Evolutionary conservation across 2,113 vertebrate species (phyloP).

Genomic region (Eretmochelys imbricata): DNA sequence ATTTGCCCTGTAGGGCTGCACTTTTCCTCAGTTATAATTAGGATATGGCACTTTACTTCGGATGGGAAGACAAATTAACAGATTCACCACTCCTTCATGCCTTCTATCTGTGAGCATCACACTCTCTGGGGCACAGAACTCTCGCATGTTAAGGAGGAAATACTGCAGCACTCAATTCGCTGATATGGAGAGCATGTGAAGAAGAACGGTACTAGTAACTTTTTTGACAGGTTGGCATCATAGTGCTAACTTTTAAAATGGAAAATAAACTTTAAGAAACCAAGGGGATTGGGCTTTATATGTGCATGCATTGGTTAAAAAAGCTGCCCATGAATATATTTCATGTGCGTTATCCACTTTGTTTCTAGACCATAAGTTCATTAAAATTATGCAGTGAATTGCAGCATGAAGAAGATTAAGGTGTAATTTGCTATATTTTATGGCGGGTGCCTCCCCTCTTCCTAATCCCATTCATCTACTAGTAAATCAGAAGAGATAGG

Average conservation of each 20-base stretch:
- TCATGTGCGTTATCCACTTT: neutral
- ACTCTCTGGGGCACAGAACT: neutral
- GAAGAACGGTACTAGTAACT: neutral
- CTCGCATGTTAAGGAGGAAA: neutral
- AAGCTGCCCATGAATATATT: neutral
- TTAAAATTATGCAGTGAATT: slow-evolving; percentile 37
- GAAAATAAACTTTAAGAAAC: slow-evolving; percentile 19
- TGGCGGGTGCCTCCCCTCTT: slow-evolving; percentile 7
- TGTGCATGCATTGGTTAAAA: neutral
- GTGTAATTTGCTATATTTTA: slow-evolving; percentile 51
- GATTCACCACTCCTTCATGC: neutral
- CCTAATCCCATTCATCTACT: slow-evolving; percentile 12
- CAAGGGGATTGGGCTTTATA: slow-evolving; percentile 7
- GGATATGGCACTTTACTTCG: neutral
- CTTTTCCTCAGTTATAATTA: neutral
- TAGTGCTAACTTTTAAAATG: neutral
- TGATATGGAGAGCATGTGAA: neutral
- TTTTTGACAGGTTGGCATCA: slow-evolving; percentile 2
- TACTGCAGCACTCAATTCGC: neutral
- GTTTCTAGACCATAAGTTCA: slow-evolving; percentile 38
- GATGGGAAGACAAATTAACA: neutral
- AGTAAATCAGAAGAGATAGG: slow-evolving; percentile 16
- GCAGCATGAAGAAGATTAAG: slow-evolving; percentile 21
- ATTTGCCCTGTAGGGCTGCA: neutral
- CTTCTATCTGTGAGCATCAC: neutral